These are phyloP conservation scores for Melieria crassipennis DNA, from an alignment of 2,888 invertebrate genomes.

Conservation along the genomic window DNA sequence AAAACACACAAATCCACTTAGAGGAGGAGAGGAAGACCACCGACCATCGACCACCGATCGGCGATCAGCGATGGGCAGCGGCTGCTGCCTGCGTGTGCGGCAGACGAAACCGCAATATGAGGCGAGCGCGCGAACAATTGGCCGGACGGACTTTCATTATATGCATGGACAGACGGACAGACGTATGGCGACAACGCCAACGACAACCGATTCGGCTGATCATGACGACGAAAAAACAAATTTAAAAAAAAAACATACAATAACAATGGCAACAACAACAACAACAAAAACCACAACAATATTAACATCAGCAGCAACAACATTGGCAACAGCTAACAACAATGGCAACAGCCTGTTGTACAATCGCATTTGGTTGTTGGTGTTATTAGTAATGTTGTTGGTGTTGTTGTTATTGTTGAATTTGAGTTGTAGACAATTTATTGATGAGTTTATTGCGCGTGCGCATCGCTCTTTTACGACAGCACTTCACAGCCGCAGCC, in stretches of 20 bases:
- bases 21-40: constrained; percentile 41
- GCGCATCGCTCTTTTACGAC: constrained; percentile 42
- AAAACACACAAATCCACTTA: constrained; percentile 65
- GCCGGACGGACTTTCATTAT: no score
- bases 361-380: constrained; percentile 8
- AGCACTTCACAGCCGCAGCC: constrained; percentile 14
- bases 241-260: constrained; percentile 24
- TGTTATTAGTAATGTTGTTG: constrained; percentile 27
- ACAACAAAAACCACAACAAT: constrained; percentile 34
- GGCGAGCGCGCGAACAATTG: not conserved
- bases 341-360: no score
- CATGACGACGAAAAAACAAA: no score
- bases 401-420: constrained; percentile 37
- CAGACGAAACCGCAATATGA: not conserved
- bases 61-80: constrained; percentile 7
- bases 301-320: constrained; percentile 6
- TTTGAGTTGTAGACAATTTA: constrained; percentile 57
- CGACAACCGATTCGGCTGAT: no score
- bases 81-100: constrained; percentile 29
- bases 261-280: constrained; percentile 31
- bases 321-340: no score
- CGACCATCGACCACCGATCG: not conserved
- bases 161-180: no score
- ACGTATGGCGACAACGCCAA: no score
- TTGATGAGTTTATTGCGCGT: constrained; percentile 64